phyloP scores from a whole-genome alignment of 2,888 invertebrate species.

The Eueremaeus valkanovi region DNA sequence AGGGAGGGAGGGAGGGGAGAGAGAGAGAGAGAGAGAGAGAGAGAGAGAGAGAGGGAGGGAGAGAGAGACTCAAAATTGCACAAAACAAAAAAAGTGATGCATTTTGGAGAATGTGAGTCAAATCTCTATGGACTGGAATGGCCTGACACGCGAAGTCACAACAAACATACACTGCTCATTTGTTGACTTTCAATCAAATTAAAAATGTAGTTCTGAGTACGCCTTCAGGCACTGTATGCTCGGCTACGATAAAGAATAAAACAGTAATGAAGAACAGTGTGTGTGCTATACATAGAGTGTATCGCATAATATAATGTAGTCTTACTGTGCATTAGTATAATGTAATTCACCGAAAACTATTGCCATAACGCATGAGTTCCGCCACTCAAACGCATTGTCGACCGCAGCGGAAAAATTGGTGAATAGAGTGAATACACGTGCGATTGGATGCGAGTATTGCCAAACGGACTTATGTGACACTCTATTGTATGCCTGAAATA shows the following conservation, averaged over 20 bases:
- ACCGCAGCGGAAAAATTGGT: neutral
- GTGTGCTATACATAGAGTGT: too few relatives aligned
- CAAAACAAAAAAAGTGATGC: too few relatives aligned
- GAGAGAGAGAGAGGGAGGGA: too few relatives aligned
- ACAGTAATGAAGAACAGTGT: too few relatives aligned
- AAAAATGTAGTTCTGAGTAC: neutral
- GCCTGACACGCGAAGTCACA: neutral
- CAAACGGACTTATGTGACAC: neutral
- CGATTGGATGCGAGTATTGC: neutral
- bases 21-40: too few relatives aligned
- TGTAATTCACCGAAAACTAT: neutral
- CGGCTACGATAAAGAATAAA: too few relatives aligned
- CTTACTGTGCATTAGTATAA: neutral
- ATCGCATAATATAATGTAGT: neutral
- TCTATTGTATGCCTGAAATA: conserved; percentile 7
- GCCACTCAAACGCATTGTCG: neutral
- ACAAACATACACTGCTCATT: conserved; percentile 11
- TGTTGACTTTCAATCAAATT: conserved; percentile 23
- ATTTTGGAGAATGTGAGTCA: neutral
- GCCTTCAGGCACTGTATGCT: neutral
- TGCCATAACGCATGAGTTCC: neutral
- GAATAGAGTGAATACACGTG: conserved; percentile 2
- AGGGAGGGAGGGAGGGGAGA: too few relatives aligned
- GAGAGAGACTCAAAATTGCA: too few relatives aligned
- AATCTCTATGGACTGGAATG: neutral